A percentile compares a stretch with the other conserved stretches of the same genome.
Evolutionary conservation across 1,140 invertebrate species (phyloP).

Genomic region (Bombus confusus): DNA sequence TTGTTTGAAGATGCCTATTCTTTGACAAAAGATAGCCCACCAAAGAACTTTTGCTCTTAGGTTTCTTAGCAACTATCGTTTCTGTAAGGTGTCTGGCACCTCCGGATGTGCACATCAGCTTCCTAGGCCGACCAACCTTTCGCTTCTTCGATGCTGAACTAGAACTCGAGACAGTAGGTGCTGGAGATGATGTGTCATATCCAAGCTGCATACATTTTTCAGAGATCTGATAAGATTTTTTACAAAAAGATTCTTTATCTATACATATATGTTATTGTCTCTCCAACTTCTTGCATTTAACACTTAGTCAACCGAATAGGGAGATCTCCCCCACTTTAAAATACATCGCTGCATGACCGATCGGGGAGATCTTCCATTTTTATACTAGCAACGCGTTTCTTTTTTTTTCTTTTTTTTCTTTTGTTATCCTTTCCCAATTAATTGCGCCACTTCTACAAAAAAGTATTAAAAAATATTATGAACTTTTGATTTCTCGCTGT

Average conservation of each 20-base stretch:
- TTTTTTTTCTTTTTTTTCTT: too few species aligned
- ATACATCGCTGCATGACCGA: too few species aligned
- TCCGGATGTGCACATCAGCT: slow-evolving; percentile 86
- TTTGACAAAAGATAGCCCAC: slow-evolving; percentile 87
- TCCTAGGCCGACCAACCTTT: slow-evolving; percentile 91
- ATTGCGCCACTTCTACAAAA: too few species aligned
- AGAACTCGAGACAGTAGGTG: slow-evolving; percentile 65
- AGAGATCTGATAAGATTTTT: background rate
- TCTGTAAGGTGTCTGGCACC: slow-evolving; percentile 85
- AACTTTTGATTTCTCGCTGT: too few species aligned
- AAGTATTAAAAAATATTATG: too few species aligned
- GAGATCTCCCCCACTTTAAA: too few species aligned
- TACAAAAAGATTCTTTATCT: too few species aligned
- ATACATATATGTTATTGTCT: too few species aligned
- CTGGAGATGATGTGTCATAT: slow-evolving; percentile 71
- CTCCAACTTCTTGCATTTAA: accelerated
- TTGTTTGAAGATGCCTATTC: slow-evolving; percentile 83
- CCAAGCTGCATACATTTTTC: slow-evolving; percentile 49
- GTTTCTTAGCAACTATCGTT: slow-evolving; percentile 92
- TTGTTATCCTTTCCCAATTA: too few species aligned
- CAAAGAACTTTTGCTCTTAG: slow-evolving; percentile 85
- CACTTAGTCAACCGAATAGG: too few species aligned
- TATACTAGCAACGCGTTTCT: accelerated
- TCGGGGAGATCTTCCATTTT: too few species aligned
- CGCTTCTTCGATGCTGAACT: slow-evolving; percentile 89